phyloP scores from a whole-genome alignment of 2,797 vertebrate genomes.

The Alfaro cultratus region DNA sequence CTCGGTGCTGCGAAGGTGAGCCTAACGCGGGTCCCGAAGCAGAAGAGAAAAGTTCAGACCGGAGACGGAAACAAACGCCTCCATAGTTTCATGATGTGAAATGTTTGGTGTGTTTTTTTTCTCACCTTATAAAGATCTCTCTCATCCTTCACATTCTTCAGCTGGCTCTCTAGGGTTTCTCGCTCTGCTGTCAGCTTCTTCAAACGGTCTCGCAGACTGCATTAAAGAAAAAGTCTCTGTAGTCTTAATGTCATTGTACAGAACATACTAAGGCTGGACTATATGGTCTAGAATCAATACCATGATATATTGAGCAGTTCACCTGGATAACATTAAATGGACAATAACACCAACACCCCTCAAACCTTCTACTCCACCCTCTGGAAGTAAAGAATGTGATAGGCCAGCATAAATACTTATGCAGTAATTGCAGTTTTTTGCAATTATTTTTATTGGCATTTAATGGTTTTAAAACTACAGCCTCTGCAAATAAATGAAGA shows the following conservation, averaged over 20 bases:
- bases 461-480: too few species aligned
- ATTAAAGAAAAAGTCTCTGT: not conserved
- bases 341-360: too few species aligned
- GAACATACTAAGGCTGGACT: not conserved
- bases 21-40: slow-evolving; percentile 67
- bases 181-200: slow-evolving; percentile 89
- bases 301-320: too few species aligned
- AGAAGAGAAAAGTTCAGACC: not conserved
- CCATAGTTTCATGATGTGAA: not conserved
- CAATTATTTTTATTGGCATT: too few species aligned
- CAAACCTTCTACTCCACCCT: too few species aligned
- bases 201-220: slow-evolving; percentile 89
- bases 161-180: slow-evolving; percentile 88
- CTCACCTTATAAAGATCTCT: slow-evolving; percentile 94
- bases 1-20: slow-evolving; percentile 95
- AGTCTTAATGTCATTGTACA: not conserved
- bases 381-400: too few species aligned
- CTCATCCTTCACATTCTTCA: slow-evolving; percentile 96
- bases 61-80: not conserved
- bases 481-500: too few species aligned
- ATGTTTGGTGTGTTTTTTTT: not conserved
- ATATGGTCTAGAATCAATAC: too few species aligned
- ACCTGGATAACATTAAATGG: too few species aligned
- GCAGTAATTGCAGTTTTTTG: too few species aligned
- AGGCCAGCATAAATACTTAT: too few species aligned